phyloP scores from a whole-genome alignment of 2,888 invertebrate genomes.

The Merodon equestris region DNA sequence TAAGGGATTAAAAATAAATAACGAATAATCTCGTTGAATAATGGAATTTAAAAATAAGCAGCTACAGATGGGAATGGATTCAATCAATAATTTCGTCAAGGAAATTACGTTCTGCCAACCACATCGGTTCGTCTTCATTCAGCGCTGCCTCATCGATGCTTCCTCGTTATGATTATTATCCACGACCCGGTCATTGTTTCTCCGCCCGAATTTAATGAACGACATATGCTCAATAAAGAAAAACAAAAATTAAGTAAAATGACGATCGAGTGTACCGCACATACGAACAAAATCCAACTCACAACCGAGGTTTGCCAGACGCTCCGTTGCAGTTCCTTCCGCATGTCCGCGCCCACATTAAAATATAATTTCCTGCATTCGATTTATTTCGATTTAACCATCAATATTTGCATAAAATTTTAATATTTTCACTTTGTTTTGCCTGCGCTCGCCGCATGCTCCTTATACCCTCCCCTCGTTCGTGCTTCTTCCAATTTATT shows the following conservation, averaged over 20 bases:
- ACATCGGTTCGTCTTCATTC: no score
- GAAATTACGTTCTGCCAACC: no score
- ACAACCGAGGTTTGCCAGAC: background rate
- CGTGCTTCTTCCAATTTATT: background rate
- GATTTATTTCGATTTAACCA: conserved; percentile 65
- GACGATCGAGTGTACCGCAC: no score
- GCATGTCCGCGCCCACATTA: conserved; percentile 17
- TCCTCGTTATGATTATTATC: no score
- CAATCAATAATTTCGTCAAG: no score
- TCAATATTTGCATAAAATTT: conserved; percentile 65
- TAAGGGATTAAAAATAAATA: no score
- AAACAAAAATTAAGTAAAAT: background rate
- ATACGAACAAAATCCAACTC: no score
- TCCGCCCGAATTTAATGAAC: background rate
- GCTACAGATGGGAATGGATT: no score
- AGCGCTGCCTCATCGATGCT: no score
- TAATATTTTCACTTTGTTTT: conserved; percentile 20
- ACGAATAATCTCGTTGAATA: no score
- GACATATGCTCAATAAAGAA: background rate
- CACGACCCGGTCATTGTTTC: no score
- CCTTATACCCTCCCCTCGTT: background rate
- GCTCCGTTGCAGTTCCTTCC: conserved; percentile 15
- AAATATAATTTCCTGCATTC: conserved; percentile 61
- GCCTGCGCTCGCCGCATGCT: background rate
- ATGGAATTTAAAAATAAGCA: no score